Base-by-base conservation (phyloP, 2,113 vertebrate genomes). In the Diadophis punctatus region DNA sequence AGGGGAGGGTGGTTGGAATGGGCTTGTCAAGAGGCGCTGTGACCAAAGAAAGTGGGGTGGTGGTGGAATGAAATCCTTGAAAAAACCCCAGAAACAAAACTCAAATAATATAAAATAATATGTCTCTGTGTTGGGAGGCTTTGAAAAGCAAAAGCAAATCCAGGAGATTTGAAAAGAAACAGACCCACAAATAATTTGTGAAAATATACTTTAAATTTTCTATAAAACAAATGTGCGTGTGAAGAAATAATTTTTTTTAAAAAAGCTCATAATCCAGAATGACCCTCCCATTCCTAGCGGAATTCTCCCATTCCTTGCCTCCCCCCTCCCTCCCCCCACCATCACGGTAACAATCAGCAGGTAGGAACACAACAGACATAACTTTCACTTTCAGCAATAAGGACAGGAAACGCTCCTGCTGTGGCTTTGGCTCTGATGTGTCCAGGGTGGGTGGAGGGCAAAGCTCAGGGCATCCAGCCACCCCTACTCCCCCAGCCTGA, bases 111-210 rank as follows among this genome's bases (percentile, higher is more conserved):
- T 80, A 39, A 80, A 39, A 43, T 8, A 9, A 80, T 3, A 43
- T 39, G 6, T 20, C 16, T 74, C 5, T 34, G n/a, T 18, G 16
- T 39, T 9, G 18, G 74, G 74, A 39, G 8, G 34, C 34, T 9
- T 22, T 39, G 34, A 80, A 80, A 68, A 68, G 30, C n/a, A 30
- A 68, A 68, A 6, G 30, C 12, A 68, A 68, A 8, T 18, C 48
- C 48, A 53, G 1, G 49, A 55, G 30, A 52, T 18, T 49, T 52
- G n/a, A 90, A 84, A 39, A 23, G 27, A 92, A 25, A 46, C 1
- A 86, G 2, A 16, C 91, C 80, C 88, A 53, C 92, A 95, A 95
- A 4, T 20, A 85, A 39, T 96, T 96, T 96, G 96, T 95, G 96
- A 94, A 93, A 95, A 68, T 63, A 94, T 93, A 51, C 8, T 87